phyloP scores from a whole-genome alignment of 2,888 invertebrate species.

The Yponomeuta plumbellus region DNA sequence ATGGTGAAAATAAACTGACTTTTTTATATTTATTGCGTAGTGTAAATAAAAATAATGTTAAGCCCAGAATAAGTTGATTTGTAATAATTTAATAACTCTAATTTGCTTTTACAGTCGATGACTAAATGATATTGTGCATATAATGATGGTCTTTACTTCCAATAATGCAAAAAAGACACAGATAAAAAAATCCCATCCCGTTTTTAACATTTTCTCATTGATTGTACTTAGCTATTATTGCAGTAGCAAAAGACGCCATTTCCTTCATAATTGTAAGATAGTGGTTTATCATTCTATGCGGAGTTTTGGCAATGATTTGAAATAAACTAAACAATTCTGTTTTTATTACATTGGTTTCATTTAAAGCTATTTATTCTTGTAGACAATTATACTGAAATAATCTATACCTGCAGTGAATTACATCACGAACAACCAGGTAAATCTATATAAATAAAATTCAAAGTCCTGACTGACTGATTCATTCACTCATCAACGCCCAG shows the following conservation, averaged over 20 bases:
- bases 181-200: no score
- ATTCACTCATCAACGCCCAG: no score
- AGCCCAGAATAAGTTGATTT: neutral
- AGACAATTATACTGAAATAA: no score
- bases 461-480: no score
- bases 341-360: slow-evolving; percentile 48
- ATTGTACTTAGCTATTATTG: slow-evolving; percentile 19
- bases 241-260: slow-evolving; percentile 22
- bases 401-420: no score
- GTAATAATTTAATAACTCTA: no score
- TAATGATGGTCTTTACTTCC: no score
- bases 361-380: slow-evolving; percentile 16
- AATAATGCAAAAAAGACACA: no score
- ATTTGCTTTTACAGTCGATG: no score
- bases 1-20: neutral
- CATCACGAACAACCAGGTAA: no score
- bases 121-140: no score
- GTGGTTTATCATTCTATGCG: slow-evolving; percentile 59
- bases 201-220: neutral
- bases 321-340: slow-evolving; percentile 46
- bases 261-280: slow-evolving; percentile 36
- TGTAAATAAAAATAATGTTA: neutral
- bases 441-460: no score
- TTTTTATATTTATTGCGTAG: neutral
- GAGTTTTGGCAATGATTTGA: slow-evolving; percentile 52